Evolutionary conservation across 2,113 vertebrate genomes (phyloP).

Genomic region (Phrynocephalus versicolor): DNA sequence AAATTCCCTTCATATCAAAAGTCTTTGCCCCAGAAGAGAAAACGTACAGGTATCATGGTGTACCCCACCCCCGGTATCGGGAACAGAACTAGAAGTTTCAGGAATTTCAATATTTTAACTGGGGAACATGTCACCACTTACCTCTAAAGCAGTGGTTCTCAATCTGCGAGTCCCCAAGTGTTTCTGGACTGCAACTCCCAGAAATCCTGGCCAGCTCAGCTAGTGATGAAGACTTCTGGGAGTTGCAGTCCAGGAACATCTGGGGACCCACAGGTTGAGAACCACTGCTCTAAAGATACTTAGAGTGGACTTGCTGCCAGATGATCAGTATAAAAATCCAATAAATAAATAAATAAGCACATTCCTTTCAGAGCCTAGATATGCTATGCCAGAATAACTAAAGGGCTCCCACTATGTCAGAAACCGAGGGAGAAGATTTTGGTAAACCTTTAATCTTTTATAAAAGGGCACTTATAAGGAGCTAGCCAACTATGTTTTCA

Average conservation of each 20-base stretch:
- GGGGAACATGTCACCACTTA: too few relatives aligned
- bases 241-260: too few relatives aligned
- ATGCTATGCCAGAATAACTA: background rate
- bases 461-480: slow-evolving; percentile 37
- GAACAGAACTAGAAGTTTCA: background rate
- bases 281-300: too few relatives aligned
- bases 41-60: background rate
- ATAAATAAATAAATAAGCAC: too few relatives aligned
- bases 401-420: slow-evolving; percentile 20
- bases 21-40: background rate
- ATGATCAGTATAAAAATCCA: too few relatives aligned
- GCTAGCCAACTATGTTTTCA: slow-evolving; percentile 37
- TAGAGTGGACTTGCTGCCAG: too few relatives aligned
- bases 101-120: background rate
- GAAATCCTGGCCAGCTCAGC: too few relatives aligned
- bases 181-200: too few relatives aligned
- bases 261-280: too few relatives aligned
- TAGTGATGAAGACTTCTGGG: too few relatives aligned
- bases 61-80: background rate
- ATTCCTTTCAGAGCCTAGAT: background rate
- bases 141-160: too few relatives aligned
- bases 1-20: background rate
- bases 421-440: slow-evolving; percentile 34
- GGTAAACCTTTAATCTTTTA: slow-evolving; percentile 52
- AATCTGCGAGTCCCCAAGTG: too few relatives aligned